Evolutionary conservation across 2,797 vertebrate species (phyloP).

Genomic region (Micrastur ruficollis): DNA sequence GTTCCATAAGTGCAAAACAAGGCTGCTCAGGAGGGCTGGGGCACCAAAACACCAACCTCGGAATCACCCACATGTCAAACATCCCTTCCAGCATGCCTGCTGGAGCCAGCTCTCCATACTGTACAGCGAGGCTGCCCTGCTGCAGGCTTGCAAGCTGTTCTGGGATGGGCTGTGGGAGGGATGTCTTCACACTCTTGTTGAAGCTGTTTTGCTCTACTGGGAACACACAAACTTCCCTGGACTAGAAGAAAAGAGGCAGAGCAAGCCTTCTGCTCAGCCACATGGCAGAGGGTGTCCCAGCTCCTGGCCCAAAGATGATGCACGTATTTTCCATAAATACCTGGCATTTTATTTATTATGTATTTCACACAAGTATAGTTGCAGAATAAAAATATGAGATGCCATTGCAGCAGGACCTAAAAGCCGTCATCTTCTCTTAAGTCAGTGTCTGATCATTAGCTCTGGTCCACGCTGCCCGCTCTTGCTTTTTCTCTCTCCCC

Average conservation of each 20-base stretch:
- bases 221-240: not conserved
- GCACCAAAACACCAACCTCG: not conserved
- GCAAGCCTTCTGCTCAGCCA: not conserved
- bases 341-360: not conserved
- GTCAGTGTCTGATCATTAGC: not conserved
- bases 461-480: not conserved
- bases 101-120: not conserved
- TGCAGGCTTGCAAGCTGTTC: not conserved
- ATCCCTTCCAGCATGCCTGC: not conserved
- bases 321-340: not conserved
- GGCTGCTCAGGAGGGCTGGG: not conserved
- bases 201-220: not conserved
- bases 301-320: not conserved
- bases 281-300: not conserved
- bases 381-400: not conserved
- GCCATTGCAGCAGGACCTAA: not conserved
- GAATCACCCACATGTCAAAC: not conserved
- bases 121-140: not conserved
- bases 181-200: not conserved
- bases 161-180: not conserved
- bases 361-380: not conserved
- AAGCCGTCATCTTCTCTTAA: not conserved
- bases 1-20: too few species aligned
- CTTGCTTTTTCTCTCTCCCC: not conserved
- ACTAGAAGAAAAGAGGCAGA: not conserved